Conservation (phyloP, 2,797 vertebrate species). For the Sebastes jordani region DNA sequence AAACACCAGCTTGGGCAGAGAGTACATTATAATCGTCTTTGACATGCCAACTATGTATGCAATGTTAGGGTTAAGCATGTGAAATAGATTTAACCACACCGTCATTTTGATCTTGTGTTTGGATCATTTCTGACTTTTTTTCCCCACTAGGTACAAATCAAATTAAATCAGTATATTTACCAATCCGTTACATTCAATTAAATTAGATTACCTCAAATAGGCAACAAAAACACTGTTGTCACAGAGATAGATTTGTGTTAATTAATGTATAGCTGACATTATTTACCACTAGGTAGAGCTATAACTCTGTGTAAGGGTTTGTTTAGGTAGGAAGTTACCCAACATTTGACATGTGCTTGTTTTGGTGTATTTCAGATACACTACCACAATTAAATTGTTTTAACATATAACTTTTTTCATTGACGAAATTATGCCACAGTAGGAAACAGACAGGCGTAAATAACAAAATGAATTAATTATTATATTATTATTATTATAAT, state of each 20-base stretch:
- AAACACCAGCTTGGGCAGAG: not conserved
- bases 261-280: not conserved
- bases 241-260: not conserved
- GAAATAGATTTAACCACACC: not conserved
- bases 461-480: not conserved
- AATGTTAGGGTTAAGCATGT: not conserved
- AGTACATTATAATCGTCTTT: not conserved
- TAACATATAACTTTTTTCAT: not conserved
- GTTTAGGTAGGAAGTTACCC: not conserved
- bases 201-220: not conserved
- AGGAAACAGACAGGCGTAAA: not conserved
- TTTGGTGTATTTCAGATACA: not conserved
- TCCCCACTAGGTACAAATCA: not conserved
- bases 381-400: not conserved
- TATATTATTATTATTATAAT: too few species aligned
- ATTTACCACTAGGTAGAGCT: conserved; percentile 53
- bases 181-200: not conserved
- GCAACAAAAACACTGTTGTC: not conserved
- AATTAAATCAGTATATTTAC: not conserved
- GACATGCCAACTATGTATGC: not conserved
- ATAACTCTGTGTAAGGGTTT: not conserved
- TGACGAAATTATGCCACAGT: not conserved
- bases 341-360: not conserved
- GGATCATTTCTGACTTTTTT: not conserved
- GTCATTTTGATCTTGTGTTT: not conserved